Evolutionary conservation across 2,113 vertebrate species (phyloP), one percentile per base, ranked within the genome.

Genomic region (Lates calcarifer): DNA sequence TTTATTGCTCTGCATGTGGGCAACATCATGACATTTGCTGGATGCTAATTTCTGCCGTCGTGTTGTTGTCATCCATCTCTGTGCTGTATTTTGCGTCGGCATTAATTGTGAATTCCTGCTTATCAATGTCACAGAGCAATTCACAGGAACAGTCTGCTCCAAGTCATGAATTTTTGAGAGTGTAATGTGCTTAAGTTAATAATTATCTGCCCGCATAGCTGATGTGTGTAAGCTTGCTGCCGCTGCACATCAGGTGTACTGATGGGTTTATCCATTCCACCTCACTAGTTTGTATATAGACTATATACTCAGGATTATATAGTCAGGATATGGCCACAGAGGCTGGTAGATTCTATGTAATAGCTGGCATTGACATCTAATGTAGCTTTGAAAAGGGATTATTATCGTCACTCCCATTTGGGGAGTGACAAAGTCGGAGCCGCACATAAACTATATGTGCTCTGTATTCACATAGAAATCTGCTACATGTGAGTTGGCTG

Each of bases 1-100:
- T 84, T 90, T 77, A 84, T 87, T 84, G 87, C 90, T 87, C 86
- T 35, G 81, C 88, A 74, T 83, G 86, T 35, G 79, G 74, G 81
- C 81, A 72, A 67, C 83, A 81, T 92, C 61, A 69, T 77, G 85
- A 66, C 80, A 77, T 77, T 88, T 56, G 81, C 90, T 51, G 70
- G 85, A 83, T 90, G 87, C 74, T 89, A 85, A 89, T 92, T 79
- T 84, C 53, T 64, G 65, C 41, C 7, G 24, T 56, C 61, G 0
- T 5, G 55, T 37, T 24, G 68, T 65, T n/a, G 72, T 67, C 80
- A 75, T 68, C 56, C 35, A 41, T 79, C 64, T 81, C 62, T 1
- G 24, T 22, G 62, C 51, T 22, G 24, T 14, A 33, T 83, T 83
- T 79, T 72, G 61, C 41, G 37, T 68, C 29, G 1, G 12, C 41